Percentiles rank a stretch among this genome's conserved stretches.
phyloP scores from a whole-genome alignment of 2,113 vertebrate species.

The Seriola aureovittata region DNA sequence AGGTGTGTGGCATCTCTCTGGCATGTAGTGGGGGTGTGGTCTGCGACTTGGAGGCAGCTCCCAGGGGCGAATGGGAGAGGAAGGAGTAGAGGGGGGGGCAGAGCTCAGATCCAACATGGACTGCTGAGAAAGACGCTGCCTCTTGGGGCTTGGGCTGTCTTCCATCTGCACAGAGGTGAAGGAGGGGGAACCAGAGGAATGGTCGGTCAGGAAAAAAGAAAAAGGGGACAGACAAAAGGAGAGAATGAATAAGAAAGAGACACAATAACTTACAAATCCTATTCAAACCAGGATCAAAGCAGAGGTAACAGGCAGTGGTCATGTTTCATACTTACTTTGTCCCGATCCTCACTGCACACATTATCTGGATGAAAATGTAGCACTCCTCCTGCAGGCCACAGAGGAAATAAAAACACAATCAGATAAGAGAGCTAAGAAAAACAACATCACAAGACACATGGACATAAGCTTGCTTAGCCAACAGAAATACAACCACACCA shows the following conservation, averaged over 20 bases:
- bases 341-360: constrained; percentile 79
- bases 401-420: constrained; percentile 36
- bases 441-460: constrained; percentile 68
- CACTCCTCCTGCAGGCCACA: constrained; percentile 75
- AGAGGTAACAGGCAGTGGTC: constrained; percentile 41
- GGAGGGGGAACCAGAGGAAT: background rate
- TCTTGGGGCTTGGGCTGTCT: constrained; percentile 96
- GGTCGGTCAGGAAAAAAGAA: constrained; percentile 6
- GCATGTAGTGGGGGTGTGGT: constrained; percentile 95
- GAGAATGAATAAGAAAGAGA: constrained; percentile 23
- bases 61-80: constrained; percentile 98
- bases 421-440: constrained; percentile 62
- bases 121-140: constrained; percentile 95
- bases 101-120: constrained; percentile 93
- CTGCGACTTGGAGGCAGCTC: constrained; percentile 96
- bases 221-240: constrained; percentile 14
- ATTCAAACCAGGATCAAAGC: constrained; percentile 55
- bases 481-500: constrained; percentile 45
- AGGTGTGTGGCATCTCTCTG: constrained; percentile 96
- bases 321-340: constrained; percentile 80
- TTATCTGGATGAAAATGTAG: constrained; percentile 83
- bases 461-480: constrained; percentile 28
- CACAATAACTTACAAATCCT: constrained; percentile 49
- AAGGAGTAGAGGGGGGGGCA: constrained; percentile 91
- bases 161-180: constrained; percentile 86